These are phyloP conservation scores for Rhizoglyphus robini DNA, from an alignment of 1,140 invertebrate species.

Conservation along the genomic window DNA sequence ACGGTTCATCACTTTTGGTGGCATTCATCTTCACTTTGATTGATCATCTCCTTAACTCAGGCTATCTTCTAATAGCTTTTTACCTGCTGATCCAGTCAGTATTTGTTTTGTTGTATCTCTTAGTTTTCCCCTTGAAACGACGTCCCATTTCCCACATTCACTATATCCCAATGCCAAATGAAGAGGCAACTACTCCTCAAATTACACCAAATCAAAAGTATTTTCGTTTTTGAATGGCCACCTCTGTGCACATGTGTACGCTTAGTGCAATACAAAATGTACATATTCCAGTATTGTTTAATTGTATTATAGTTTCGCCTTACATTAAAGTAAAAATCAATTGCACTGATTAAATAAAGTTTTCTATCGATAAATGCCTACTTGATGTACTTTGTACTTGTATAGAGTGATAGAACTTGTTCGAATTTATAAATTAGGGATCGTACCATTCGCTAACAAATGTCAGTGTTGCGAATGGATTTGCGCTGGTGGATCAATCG, in stretches of 20 bases:
- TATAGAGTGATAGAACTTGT: too few relatives aligned
- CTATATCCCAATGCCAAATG: conserved; percentile 12
- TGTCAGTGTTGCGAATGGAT: too few relatives aligned
- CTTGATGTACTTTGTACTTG: too few relatives aligned
- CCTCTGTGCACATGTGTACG: not conserved
- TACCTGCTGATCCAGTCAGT: not conserved
- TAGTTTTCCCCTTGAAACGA: not conserved
- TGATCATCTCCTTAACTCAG: not conserved
- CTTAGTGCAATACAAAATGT: not conserved
- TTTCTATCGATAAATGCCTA: too few relatives aligned
- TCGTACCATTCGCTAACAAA: too few relatives aligned
- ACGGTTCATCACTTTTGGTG: not conserved
- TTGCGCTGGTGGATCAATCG: too few relatives aligned
- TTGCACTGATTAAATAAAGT: too few relatives aligned
- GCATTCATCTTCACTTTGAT: not conserved
- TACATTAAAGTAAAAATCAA: too few relatives aligned
- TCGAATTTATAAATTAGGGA: too few relatives aligned
- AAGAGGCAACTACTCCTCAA: not conserved
- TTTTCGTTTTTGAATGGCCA: conserved; percentile 11
- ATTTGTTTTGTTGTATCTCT: not conserved
- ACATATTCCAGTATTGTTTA: not conserved
- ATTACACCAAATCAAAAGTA: not conserved
- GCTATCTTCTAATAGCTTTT: not conserved
- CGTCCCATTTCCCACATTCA: conserved; percentile 6
- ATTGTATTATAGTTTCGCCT: not conserved